These are phyloP conservation scores for Girardinus metallicus DNA, from an alignment of 2,797 vertebrate species.

Conservation along the genomic window DNA sequence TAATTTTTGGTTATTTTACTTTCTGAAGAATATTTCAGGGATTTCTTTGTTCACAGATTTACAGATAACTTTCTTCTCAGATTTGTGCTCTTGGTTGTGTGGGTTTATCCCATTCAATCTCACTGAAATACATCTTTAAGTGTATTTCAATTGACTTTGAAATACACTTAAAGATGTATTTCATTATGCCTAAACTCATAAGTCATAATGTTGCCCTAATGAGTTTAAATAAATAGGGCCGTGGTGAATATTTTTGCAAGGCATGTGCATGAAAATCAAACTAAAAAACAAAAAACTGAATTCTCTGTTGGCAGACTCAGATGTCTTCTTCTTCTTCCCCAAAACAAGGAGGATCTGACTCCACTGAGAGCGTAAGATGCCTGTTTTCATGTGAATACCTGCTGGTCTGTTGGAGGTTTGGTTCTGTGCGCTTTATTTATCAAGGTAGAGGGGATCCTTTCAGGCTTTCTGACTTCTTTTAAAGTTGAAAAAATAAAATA, in stretches of 20 bases:
- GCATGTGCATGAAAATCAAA: not conserved
- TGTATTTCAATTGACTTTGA: too few relatives aligned
- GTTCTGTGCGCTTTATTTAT: constrained; percentile 57
- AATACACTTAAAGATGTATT: too few relatives aligned
- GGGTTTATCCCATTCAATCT: not conserved
- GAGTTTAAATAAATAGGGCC: not conserved
- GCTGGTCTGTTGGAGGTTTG: constrained; percentile 49
- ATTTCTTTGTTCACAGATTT: not conserved
- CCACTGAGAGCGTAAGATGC: constrained; percentile 80
- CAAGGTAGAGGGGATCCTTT: constrained; percentile 45
- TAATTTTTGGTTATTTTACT: not conserved
- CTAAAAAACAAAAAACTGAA: constrained; percentile 34
- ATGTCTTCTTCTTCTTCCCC: constrained; percentile 44
- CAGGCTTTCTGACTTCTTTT: constrained; percentile 29
- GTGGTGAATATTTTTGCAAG: not conserved
- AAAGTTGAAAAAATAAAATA: constrained; percentile 48
- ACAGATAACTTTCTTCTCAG: not conserved
- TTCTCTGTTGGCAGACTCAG: constrained; percentile 82
- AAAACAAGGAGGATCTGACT: constrained; percentile 72
- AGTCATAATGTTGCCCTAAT: not conserved
- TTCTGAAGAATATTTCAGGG: not conserved
- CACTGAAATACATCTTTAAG: too few relatives aligned
- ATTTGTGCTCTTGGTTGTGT: not conserved
- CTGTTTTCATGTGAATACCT: constrained; percentile 33
- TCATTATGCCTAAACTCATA: too few relatives aligned